phyloP scores from a whole-genome alignment of 2,797 vertebrate species.

The Amazonetta brasiliensis region DNA sequence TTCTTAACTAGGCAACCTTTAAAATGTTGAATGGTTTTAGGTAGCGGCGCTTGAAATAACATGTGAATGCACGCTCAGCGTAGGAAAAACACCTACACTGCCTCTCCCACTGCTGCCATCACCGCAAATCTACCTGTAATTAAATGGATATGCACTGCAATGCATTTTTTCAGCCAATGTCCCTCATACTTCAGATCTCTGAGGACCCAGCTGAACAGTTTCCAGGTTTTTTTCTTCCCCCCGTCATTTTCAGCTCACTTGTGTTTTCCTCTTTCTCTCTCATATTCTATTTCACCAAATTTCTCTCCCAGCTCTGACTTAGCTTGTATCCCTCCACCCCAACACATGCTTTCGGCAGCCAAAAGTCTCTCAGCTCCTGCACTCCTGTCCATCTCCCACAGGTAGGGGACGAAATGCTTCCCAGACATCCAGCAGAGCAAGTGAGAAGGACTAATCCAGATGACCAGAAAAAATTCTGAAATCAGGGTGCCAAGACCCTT shows the following conservation, averaged over 20 bases:
- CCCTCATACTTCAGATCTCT: not conserved
- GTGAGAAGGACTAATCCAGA: not conserved
- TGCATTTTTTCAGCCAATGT: not conserved
- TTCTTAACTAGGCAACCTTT: not conserved
- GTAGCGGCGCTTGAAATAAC: constrained; percentile 14
- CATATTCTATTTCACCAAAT: not conserved
- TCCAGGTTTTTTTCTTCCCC: not conserved
- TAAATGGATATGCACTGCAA: not conserved
- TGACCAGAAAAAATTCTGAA: not conserved
- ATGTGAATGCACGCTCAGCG: not conserved
- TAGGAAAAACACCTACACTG: not conserved
- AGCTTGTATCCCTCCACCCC: not conserved
- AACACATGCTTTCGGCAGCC: accelerated
- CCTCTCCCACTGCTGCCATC: not conserved
- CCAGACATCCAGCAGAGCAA: not conserved
- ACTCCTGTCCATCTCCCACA: not conserved
- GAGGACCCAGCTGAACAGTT: not conserved
- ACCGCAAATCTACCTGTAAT: not conserved
- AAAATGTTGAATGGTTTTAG: not conserved
- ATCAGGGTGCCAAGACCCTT: not conserved
- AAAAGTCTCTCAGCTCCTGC: not conserved
- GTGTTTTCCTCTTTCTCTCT: not conserved
- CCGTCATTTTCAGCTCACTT: not conserved
- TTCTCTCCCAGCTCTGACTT: not conserved
- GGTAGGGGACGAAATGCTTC: not conserved